Percentiles rank a stretch among this genome's conserved stretches.
Evolutionary conservation across 2,797 vertebrate species (phyloP).

Genomic region (Psittacula derbiana): DNA sequence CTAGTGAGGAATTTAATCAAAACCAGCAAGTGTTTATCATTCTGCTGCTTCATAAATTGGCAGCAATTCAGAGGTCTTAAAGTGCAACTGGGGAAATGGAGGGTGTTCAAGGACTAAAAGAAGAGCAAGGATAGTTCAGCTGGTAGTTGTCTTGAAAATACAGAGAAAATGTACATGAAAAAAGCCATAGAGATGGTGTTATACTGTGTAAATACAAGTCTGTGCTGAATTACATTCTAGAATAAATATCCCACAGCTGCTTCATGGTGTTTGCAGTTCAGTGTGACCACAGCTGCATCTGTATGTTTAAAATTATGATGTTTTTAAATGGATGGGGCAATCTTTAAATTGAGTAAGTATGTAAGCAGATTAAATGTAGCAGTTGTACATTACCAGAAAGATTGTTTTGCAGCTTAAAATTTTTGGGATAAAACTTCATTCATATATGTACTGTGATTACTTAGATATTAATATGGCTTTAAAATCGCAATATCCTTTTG

Average conservation of each 20-base stretch:
- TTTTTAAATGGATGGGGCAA: neutral
- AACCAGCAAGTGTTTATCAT: neutral
- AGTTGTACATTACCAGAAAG: neutral
- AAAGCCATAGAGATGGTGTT: neutral
- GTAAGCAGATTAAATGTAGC: neutral
- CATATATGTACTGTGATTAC: neutral
- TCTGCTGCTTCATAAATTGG: neutral
- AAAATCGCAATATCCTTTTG: neutral
- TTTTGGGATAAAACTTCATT: neutral
- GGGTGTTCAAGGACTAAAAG: constrained; percentile 27
- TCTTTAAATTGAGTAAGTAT: neutral
- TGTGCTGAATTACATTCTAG: neutral
- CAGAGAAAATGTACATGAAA: neutral
- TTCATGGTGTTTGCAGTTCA: neutral
- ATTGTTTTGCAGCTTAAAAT: neutral
- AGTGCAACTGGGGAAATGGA: neutral
- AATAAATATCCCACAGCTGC: neutral
- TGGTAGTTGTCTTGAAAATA: neutral
- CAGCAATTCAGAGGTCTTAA: neutral
- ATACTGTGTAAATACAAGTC: neutral
- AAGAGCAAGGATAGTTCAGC: neutral
- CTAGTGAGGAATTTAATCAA: neutral
- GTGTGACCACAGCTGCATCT: neutral
- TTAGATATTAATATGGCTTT: neutral
- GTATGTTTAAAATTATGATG: neutral